A percentile compares a stretch with the other conserved stretches of the same genome.
Conservation (phyloP, 2,888 invertebrate genomes). For the Ormyrus rosae region DNA sequence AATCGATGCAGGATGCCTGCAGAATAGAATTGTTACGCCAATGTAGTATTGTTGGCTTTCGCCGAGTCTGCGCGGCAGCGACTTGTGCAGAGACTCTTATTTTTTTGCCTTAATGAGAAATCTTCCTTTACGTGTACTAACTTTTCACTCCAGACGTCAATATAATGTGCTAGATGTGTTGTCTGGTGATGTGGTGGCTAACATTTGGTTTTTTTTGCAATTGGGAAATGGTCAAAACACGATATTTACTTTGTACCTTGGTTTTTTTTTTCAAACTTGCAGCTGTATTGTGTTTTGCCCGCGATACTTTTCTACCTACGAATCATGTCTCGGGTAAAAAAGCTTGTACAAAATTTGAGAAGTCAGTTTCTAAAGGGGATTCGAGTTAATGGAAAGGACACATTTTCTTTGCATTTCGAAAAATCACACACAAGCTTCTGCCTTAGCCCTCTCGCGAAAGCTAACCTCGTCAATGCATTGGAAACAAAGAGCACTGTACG, state of each 20-base stretch:
- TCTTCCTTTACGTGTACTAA: conserved; percentile 61
- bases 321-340: conserved; percentile 12
- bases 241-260: conserved; percentile 8
- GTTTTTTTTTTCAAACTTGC: conserved; percentile 5
- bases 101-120: conserved; percentile 50
- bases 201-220: conserved; percentile 66
- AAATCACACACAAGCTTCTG: conserved; percentile 53
- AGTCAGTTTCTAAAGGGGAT: conserved; percentile 7
- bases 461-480: conserved; percentile 53
- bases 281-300: conserved; percentile 39
- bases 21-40: conserved; percentile 28
- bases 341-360: conserved; percentile 5
- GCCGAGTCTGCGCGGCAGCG: conserved; percentile 66
- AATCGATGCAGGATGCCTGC: background rate
- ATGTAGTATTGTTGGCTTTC: conserved; percentile 67
- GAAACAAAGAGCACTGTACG: conserved; percentile 43
- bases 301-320: conserved; percentile 25
- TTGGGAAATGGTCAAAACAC: conserved; percentile 59
- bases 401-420: conserved; percentile 16
- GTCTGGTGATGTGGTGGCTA: conserved; percentile 73
- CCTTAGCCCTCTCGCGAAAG: conserved; percentile 57
- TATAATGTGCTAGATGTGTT: conserved; percentile 69
- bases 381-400: conserved; percentile 1
- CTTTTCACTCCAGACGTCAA: conserved; percentile 59
- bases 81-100: conserved; percentile 63